A percentile compares a stretch with the other conserved stretches of the same genome.
phyloP scores from a whole-genome alignment of 2,113 vertebrate genomes.

The Oncorhynchus tshawytscha region DNA sequence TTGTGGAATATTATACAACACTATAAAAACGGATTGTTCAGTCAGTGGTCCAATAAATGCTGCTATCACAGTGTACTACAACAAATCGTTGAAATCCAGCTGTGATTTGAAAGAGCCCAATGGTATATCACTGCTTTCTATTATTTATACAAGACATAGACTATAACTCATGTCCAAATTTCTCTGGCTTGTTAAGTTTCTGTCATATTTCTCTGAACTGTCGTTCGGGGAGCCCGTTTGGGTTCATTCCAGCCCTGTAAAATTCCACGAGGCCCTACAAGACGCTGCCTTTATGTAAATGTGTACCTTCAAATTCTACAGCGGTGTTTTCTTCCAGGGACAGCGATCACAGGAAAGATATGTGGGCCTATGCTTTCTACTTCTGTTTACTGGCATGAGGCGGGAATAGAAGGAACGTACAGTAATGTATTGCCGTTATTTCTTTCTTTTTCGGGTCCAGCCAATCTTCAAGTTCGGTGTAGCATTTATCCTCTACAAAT shows the following conservation, averaged over 20 bases:
- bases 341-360: constrained; percentile 41
- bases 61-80: not conserved
- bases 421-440: constrained; percentile 5
- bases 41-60: not conserved
- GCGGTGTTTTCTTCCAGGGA: constrained; percentile 31
- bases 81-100: no score
- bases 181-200: not conserved
- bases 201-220: not conserved
- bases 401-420: not conserved
- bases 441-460: not conserved
- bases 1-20: not conserved
- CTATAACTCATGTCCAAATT: no score
- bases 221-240: not conserved
- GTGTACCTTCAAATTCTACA: constrained; percentile 6
- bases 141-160: no score
- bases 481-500: constrained; percentile 6
- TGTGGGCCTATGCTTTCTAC: constrained; percentile 22
- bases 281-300: constrained; percentile 32
- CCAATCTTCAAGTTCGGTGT: not conserved
- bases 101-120: no score
- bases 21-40: no score
- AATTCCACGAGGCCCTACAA: constrained; percentile 18
- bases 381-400: constrained; percentile 38
- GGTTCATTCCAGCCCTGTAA: not conserved
- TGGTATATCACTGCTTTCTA: no score